phyloP scores from a whole-genome alignment of 1,140 invertebrate genomes.

The Chymomyza costata region DNA sequence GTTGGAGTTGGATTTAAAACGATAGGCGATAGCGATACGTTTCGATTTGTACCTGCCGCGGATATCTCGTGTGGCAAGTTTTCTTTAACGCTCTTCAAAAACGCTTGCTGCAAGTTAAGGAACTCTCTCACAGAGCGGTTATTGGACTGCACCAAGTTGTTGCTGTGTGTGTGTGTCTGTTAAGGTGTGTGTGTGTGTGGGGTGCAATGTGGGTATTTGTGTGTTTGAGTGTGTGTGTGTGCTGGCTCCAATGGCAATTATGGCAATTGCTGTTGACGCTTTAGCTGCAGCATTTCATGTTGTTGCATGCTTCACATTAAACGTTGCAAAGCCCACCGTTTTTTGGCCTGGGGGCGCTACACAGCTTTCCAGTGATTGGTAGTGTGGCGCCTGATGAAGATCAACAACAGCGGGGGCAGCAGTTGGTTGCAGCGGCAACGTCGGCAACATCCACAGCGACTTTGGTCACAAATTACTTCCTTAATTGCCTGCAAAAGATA shows the following conservation, averaged over 20 bases:
- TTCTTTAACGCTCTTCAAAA: conserved; percentile 24
- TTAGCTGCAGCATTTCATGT: conserved; percentile 58
- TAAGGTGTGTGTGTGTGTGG: conserved; percentile 12
- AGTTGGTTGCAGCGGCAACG: neutral
- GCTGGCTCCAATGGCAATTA: conserved; percentile 66
- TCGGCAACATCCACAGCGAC: conserved; percentile 29
- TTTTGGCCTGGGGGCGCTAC: neutral
- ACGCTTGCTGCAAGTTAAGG: conserved; percentile 12
- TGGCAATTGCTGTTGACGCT: conserved; percentile 71
- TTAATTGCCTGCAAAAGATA: conserved; percentile 65
- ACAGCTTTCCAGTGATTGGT: neutral
- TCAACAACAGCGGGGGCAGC: conserved; percentile 14
- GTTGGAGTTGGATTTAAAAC: conserved; percentile 40
- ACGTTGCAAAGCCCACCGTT: too few relatives aligned
- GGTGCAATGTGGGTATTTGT: conserved; percentile 9
- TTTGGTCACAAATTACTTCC: conserved; percentile 62
- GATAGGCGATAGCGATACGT: conserved; percentile 8
- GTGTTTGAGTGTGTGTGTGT: conserved; percentile 16
- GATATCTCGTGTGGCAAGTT: conserved; percentile 69
- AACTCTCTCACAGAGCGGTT: too few relatives aligned
- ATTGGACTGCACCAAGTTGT: too few relatives aligned
- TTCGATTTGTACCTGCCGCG: conserved; percentile 59
- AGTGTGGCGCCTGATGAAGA: conserved; percentile 27
- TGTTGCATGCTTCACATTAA: conserved; percentile 49
- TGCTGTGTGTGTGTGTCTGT: conserved; percentile 3